Evolutionary conservation across 2,888 invertebrate species (phyloP).

Genomic region (Morpho deidamia): DNA sequence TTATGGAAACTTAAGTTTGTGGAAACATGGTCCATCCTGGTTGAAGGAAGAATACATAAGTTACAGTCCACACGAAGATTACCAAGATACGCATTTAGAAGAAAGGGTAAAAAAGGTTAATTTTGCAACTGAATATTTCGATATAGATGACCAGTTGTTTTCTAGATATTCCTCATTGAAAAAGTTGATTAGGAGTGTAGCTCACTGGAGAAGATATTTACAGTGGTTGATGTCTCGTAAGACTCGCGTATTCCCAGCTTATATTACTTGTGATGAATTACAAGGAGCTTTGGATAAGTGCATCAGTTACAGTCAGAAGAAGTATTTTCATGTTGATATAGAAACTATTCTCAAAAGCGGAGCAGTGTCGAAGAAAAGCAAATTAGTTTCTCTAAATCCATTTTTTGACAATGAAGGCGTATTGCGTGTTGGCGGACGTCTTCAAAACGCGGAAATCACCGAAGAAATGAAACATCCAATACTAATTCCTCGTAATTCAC

Average conservation of each 20-base stretch:
- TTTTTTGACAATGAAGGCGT: constrained; percentile 4
- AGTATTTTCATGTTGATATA: too few species aligned
- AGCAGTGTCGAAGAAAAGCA: too few species aligned
- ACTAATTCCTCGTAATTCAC: constrained; percentile 9
- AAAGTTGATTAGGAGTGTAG: constrained; percentile 20
- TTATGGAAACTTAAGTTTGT: constrained; percentile 10
- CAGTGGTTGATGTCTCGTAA: background rate
- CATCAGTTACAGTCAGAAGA: too few species aligned
- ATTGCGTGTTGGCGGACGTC: constrained; percentile 9
- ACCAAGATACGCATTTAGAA: background rate
- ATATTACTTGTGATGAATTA: too few species aligned
- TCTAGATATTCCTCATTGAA: too few species aligned
- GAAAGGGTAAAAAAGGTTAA: background rate
- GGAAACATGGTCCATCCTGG: constrained; percentile 25
- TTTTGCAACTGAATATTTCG: background rate
- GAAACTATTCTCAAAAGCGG: too few species aligned
- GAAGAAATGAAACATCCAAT: constrained; percentile 12
- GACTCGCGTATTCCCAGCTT: background rate
- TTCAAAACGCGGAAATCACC: constrained; percentile 3
- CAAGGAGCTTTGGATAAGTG: too few species aligned
- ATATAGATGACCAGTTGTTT: constrained; percentile 9
- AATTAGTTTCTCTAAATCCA: constrained; percentile 3
- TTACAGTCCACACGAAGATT: background rate
- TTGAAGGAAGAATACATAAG: constrained; percentile 3
- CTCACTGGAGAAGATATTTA: constrained; percentile 21